Percentiles rank a stretch among this genome's conserved stretches.
These are phyloP conservation scores for Sardinella longiceps DNA, from an alignment of 2,797 vertebrate genomes.

Conservation along the genomic window DNA sequence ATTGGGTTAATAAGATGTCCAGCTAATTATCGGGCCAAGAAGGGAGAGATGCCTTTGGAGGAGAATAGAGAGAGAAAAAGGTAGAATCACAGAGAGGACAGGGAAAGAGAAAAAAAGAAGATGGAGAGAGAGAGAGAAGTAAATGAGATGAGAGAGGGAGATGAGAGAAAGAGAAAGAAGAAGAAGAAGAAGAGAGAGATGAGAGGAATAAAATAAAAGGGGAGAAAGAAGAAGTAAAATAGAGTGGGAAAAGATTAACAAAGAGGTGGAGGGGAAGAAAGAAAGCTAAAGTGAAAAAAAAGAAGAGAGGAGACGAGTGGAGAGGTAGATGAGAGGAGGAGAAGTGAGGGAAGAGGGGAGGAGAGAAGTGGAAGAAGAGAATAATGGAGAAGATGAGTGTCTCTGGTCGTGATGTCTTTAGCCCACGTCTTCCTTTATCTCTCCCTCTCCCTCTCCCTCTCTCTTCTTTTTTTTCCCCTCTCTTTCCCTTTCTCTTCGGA, in stretches of 20 bases:
- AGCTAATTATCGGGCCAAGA: slow-evolving; percentile 62
- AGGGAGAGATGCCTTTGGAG: slow-evolving; percentile 56
- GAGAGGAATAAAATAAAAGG: neutral
- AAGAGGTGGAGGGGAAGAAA: neutral
- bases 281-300: slow-evolving; percentile 4
- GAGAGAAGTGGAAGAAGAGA: slow-evolving; percentile 44
- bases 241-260: neutral
- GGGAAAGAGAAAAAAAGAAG: neutral
- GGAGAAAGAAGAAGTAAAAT: neutral
- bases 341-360: slow-evolving; percentile 23
- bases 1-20: slow-evolving; percentile 65
- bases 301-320: slow-evolving; percentile 45
- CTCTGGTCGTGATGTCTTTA: slow-evolving; percentile 65
- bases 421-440: slow-evolving; percentile 61
- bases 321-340: slow-evolving; percentile 43
- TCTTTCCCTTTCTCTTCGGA: slow-evolving; percentile 23
- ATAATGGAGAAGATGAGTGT: slow-evolving; percentile 51
- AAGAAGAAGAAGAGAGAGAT: neutral
- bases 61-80: neutral
- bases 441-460: slow-evolving; percentile 52
- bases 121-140: neutral
- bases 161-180: neutral
- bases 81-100: neutral
- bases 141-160: no score
- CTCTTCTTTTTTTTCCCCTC: slow-evolving; percentile 1